Conservation (phyloP, 2,113 vertebrate genomes). For the Oostethus manadensis region DNA sequence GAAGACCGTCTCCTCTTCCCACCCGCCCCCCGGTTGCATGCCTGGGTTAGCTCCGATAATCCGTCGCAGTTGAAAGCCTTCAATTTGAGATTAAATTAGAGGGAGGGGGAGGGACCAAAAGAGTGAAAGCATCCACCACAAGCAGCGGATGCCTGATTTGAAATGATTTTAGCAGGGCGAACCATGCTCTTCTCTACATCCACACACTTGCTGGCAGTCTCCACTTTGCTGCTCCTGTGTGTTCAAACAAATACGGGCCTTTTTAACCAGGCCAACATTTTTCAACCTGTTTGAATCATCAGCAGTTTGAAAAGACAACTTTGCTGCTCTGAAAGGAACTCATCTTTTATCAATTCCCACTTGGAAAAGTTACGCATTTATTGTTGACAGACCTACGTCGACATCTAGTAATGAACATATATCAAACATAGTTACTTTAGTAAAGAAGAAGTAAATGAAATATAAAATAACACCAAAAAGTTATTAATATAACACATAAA, state of each 20-base stretch:
- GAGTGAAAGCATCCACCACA: slow-evolving; percentile 26
- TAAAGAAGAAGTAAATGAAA: too few relatives aligned
- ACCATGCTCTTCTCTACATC: slow-evolving; percentile 48
- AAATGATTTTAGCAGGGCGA: slow-evolving; percentile 42
- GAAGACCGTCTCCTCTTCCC: slow-evolving; percentile 17
- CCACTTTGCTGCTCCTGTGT: neutral
- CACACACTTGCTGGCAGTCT: slow-evolving; percentile 30
- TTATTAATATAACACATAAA: too few relatives aligned
- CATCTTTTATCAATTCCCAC: slow-evolving; percentile 20
- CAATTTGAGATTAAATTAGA: slow-evolving; percentile 63
- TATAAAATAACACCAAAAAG: too few relatives aligned
- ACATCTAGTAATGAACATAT: neutral
- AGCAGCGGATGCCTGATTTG: slow-evolving; percentile 38
- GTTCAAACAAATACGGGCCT: slow-evolving; percentile 16
- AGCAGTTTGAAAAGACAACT: neutral
- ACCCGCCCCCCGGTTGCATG: slow-evolving; percentile 24
- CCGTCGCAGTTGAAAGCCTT: slow-evolving; percentile 50
- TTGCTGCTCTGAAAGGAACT: too few relatives aligned
- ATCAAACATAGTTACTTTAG: too few relatives aligned
- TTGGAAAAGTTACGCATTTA: slow-evolving; percentile 45
- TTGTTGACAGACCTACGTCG: slow-evolving; percentile 34
- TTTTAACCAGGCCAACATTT: neutral
- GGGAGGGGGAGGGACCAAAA: slow-evolving; percentile 34
- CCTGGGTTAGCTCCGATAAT: slow-evolving; percentile 49
- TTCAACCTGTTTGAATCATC: neutral